Evolutionary conservation across 1,140 invertebrate genomes (phyloP).

Genomic region (Monochamus saltuarius): DNA sequence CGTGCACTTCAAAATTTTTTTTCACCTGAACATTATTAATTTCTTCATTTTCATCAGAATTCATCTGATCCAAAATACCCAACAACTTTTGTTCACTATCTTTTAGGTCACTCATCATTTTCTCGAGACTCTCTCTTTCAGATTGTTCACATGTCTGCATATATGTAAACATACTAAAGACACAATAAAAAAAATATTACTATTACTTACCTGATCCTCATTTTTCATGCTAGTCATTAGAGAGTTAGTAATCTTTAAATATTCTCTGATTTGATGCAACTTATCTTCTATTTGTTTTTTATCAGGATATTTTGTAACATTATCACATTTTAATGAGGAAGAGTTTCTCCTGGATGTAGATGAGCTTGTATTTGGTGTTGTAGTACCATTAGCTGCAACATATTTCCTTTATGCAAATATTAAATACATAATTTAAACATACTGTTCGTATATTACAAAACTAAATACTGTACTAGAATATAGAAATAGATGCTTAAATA

Average conservation of each 20-base stretch:
- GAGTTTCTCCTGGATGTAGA: conserved; percentile 46
- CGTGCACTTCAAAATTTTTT: background rate
- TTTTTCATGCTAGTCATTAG: conserved; percentile 51
- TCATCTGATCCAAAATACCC: conserved; percentile 41
- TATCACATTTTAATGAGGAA: conserved; percentile 47
- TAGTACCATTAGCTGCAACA: conserved; percentile 30
- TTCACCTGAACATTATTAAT: conserved; percentile 29
- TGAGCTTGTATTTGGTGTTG: conserved; percentile 34
- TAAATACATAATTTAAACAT: too few relatives aligned
- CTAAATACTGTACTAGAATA: too few relatives aligned
- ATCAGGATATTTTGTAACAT: conserved; percentile 51
- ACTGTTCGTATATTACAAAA: too few relatives aligned
- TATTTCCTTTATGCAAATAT: background rate
- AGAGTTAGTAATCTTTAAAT: conserved; percentile 50
- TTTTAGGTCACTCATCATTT: conserved; percentile 46
- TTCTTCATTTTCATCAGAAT: conserved; percentile 8
- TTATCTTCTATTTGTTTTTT: conserved; percentile 51
- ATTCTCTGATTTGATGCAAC: conserved; percentile 52
- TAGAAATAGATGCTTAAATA: too few relatives aligned
- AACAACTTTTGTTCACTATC: conserved; percentile 50
- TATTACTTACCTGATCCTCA: conserved; percentile 49
- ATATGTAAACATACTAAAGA: background rate
- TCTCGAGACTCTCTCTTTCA: conserved; percentile 43
- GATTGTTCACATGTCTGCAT: conserved; percentile 32
- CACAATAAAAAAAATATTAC: background rate